Evolutionary conservation across 2,113 vertebrate genomes (phyloP).

Genomic region (Poeciliopsis turrubarensis): DNA sequence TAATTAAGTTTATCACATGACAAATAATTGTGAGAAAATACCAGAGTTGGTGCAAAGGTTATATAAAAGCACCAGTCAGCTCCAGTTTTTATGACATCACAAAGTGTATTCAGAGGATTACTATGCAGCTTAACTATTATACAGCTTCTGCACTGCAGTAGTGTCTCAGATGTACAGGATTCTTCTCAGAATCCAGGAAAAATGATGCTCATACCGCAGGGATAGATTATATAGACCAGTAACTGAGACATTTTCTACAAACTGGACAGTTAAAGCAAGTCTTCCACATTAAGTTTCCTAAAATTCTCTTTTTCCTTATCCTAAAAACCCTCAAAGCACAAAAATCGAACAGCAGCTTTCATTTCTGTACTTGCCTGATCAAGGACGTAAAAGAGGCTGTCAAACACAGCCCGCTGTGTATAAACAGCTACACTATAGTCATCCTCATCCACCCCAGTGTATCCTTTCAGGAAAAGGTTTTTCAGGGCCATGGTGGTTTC

Average conservation of each 20-base stretch:
- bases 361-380: slow-evolving; percentile 84
- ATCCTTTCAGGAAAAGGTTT: slow-evolving; percentile 91
- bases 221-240: not conserved
- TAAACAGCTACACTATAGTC: slow-evolving; percentile 89
- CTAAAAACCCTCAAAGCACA: not conserved
- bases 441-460: slow-evolving; percentile 89
- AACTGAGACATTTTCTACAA: not conserved
- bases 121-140: not conserved
- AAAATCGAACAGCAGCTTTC: not conserved
- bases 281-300: not conserved
- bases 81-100: too few relatives aligned
- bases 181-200: not conserved
- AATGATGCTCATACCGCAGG: not conserved
- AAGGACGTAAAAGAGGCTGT: slow-evolving; percentile 87
- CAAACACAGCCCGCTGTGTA: slow-evolving; percentile 84
- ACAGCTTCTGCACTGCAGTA: not conserved
- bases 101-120: not conserved
- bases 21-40: too few relatives aligned
- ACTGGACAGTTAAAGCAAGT: not conserved
- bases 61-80: too few relatives aligned
- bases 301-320: not conserved
- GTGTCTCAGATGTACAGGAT: not conserved
- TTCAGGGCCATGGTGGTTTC: slow-evolving; percentile 91
- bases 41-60: too few relatives aligned
- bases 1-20: too few relatives aligned